These are phyloP conservation scores for Gobionotothen gibberifrons DNA, from an alignment of 2,797 vertebrate species.

Conservation along the genomic window DNA sequence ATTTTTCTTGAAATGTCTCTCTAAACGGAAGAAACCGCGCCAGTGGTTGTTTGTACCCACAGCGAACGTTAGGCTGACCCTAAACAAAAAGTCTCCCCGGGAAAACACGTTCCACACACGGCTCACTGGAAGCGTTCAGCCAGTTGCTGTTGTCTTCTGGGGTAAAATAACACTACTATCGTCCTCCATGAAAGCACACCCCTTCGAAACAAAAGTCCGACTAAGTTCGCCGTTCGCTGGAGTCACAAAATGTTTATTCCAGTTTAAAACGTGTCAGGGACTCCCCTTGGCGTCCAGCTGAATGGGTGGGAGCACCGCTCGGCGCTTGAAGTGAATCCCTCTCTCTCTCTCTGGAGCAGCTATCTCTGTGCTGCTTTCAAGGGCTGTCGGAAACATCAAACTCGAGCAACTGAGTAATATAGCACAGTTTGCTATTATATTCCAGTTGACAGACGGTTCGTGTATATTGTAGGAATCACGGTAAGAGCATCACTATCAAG, in stretches of 20 bases:
- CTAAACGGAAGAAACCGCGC: constrained; percentile 30
- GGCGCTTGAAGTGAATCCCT: constrained; percentile 10
- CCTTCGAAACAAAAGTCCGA: neutral
- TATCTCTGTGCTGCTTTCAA: constrained; percentile 56
- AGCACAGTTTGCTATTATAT: no score
- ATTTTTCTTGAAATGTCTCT: neutral
- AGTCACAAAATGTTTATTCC: constrained; percentile 18
- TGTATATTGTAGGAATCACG: no score
- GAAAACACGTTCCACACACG: constrained; percentile 38
- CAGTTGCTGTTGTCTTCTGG: neutral
- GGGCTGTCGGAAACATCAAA: constrained; percentile 12
- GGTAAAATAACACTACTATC: neutral
- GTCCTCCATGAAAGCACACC: neutral
- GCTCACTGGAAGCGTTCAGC: constrained; percentile 38
- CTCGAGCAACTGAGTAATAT: rapidly evolving
- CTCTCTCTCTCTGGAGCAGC: constrained; percentile 24
- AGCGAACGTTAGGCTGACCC: constrained; percentile 33
- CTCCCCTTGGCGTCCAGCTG: neutral
- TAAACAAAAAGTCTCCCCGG: constrained; percentile 60
- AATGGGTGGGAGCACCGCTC: constrained; percentile 13
- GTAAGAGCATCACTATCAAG: no score
- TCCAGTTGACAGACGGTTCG: no score
- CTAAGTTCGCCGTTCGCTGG: neutral
- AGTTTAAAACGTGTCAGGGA: constrained; percentile 40
- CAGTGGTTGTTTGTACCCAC: constrained; percentile 15